Evolutionary conservation across 2,797 vertebrate species (phyloP), one percentile per base, ranked within the genome.

Genomic region (Remorina albescens): DNA sequence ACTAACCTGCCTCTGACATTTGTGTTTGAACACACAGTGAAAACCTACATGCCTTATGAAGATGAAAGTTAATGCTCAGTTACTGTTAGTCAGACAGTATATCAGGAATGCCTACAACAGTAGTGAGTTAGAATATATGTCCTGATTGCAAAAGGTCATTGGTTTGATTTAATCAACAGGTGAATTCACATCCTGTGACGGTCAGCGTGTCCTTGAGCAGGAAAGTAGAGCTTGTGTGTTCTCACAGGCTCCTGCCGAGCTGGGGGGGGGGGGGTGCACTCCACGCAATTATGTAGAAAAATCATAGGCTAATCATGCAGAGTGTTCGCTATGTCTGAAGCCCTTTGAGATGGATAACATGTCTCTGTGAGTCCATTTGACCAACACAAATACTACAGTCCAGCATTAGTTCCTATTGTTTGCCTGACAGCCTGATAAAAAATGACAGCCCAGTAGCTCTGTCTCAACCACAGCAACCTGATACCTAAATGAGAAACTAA

Each of bases 131-230:
- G n/a, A n/a, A n/a, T n/a, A n/a, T n/a, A 51, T 6, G 19, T 9
- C 42, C 57, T 26, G 18, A 28, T 3, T 13, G 7, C 32, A 25
- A 39, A 69, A n/a, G 63, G 23, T 63, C 32, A 53, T 2, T 2
- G 60, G 8, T 34, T 53, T 46, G 65, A 80, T 71, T 32, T 23
- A n/a, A 66, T 69, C 49, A 70, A 62, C 36, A 75, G 56, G 66
- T 71, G 44, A 67, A 26, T 8, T 28, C 50, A 62, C 41, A 23
- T 47, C 36, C 5, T 0, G 10, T 47, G 42, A 61, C 8, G 26
- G 42, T 59, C 75, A 67, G 8, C 46, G 58, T 70, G 49, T 65
- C 65, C 58, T 78, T 75, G 64, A 60, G 50, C 8, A 19, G 62
- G 37, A 46, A 46, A 26, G 37, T 39, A 47, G 25, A 57, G 41